Evolutionary conservation across 2,888 invertebrate species (phyloP), one percentile per base, ranked within the genome.

Genomic region (Corbicula japonica): DNA sequence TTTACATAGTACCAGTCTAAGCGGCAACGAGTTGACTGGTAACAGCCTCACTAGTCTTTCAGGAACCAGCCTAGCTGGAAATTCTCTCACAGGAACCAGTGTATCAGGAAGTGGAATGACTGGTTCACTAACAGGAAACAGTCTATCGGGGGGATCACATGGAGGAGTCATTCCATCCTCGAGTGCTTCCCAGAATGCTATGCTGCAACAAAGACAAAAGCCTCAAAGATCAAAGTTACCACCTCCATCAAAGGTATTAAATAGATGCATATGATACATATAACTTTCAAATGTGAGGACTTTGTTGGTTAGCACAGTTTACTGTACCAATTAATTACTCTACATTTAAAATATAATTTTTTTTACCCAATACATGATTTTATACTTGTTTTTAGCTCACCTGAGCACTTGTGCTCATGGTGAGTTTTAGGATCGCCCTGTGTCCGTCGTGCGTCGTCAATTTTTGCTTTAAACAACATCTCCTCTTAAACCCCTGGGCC

Each of bases 191-290:
- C 85, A 86, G 65, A 73, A 77, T 76, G 84, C 84, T 34, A 72
- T 83, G 62, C 69, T 89, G 66, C 87, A 88, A 93, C 96, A 90
- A 83, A 75, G 90, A 90, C 95, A 95, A 85, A 95, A 95, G 89
- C 95, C 95, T 70, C 96, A 95, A 75, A 86, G 88, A 79, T 88
- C 89, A 76, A 91, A 91, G 76, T 95, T 97, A 75, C 97, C 97
- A 28, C 97, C 97, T 34, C 97, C 97, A 6, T 97, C 97, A 48
- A 97, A 97, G 95, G 96, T 96, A 93, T n/a, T n/a, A n/a, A n/a
- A n/a, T n/a, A n/a, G n/a, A n/a, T n/a, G n/a, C n/a, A n/a, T n/a
- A n/a, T n/a, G n/a, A n/a, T n/a, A n/a, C n/a, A n/a, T n/a, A n/a
- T n/a, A n/a, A n/a, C n/a, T n/a, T n/a, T n/a, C n/a, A n/a, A n/a